Conservation (phyloP, 2,113 vertebrate genomes). For the Lepidothrix coronata region DNA sequence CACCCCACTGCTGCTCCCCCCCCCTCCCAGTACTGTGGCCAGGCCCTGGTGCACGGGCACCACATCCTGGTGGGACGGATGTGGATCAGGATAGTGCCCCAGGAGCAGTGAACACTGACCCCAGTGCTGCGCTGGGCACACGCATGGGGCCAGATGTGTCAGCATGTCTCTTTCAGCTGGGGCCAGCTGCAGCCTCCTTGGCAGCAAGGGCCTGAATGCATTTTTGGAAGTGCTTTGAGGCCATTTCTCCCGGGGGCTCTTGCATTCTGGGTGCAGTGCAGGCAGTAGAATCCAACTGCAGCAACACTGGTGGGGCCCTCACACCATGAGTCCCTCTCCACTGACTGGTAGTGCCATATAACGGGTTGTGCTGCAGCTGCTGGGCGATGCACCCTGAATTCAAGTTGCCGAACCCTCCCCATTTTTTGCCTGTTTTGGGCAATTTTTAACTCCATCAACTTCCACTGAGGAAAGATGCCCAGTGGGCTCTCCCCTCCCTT, state of each 20-base stretch:
- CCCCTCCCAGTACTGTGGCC: fast-evolving
- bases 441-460: background rate
- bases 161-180: background rate
- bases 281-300: background rate
- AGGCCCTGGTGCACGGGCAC: no score
- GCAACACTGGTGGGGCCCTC: background rate
- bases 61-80: fast-evolving
- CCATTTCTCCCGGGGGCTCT: background rate
- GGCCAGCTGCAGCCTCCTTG: background rate
- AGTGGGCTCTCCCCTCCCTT: fast-evolving
- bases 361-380: background rate
- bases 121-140: fast-evolving
- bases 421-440: background rate
- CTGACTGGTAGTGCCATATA: background rate
- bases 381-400: background rate
- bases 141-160: fast-evolving
- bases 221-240: background rate
- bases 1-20: background rate
- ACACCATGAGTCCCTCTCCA: background rate
- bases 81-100: fast-evolving
- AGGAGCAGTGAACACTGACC: background rate
- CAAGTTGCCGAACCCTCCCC: background rate
- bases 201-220: background rate
- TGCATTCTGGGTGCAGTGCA: background rate
- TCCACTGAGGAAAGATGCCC: background rate